Evolutionary conservation across 1,140 invertebrate species (phyloP).

Genomic region (Ditylenchus dipsaci): DNA sequence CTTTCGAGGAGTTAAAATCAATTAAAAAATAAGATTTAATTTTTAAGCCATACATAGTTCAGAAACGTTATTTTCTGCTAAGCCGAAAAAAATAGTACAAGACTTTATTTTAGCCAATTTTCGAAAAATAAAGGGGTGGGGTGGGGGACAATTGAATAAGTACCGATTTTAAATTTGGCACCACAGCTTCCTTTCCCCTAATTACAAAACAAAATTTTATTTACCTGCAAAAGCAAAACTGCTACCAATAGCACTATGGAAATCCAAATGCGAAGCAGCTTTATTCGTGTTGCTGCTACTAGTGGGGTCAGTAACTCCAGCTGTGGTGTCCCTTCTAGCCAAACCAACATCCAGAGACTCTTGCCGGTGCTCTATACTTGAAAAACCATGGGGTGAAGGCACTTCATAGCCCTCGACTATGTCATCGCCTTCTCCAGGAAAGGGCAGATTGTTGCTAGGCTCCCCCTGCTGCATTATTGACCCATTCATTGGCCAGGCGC

Average conservation of each 20-base stretch:
- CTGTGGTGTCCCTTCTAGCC: not conserved
- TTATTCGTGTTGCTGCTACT: not conserved
- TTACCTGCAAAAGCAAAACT: conserved; percentile 30
- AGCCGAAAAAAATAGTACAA: too few species aligned
- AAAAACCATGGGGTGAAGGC: not conserved
- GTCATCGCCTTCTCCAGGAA: not conserved
- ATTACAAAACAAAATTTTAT: too few species aligned
- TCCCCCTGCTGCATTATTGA: not conserved
- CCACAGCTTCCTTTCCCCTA: too few species aligned
- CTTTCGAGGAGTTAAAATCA: not conserved
- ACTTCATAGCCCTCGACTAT: not conserved
- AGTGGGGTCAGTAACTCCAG: not conserved
- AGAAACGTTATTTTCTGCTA: too few species aligned
- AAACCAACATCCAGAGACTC: too few species aligned
- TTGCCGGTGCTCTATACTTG: too few species aligned
- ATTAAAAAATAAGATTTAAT: not conserved
- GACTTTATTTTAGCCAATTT: too few species aligned
- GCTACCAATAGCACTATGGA: conserved; percentile 19
- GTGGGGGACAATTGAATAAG: too few species aligned
- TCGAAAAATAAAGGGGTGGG: too few species aligned
- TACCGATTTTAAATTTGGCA: too few species aligned
- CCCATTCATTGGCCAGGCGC: not conserved
- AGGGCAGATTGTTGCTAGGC: not conserved
- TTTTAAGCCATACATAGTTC: not conserved
- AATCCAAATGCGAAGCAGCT: not conserved